Conservation (phyloP, 1,140 invertebrate species). For the Homarus americanus region DNA sequence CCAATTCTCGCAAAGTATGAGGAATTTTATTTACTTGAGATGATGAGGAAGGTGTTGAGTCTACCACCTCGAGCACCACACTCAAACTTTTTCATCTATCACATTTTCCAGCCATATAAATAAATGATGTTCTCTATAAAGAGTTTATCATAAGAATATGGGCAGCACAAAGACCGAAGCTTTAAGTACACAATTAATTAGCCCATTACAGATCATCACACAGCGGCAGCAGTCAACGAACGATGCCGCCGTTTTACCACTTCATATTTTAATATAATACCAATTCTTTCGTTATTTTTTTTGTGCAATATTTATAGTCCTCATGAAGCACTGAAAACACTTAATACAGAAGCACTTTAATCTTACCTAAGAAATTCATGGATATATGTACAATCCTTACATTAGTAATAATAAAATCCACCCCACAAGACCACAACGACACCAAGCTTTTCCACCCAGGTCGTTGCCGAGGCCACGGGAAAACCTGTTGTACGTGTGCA, state of each 20-base stretch:
- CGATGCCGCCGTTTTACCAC: neutral
- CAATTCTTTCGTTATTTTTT: neutral
- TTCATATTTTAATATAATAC: neutral
- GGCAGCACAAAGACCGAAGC: neutral
- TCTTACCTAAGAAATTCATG: neutral
- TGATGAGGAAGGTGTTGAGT: no score
- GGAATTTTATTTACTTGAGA: no score
- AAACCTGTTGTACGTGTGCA: neutral
- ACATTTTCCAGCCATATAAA: no score
- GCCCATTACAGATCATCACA: conserved; percentile 10
- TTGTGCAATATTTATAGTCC: neutral
- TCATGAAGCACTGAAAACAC: neutral
- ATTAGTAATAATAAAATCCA: neutral
- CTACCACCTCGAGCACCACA: no score
- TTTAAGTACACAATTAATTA: conserved; percentile 7
- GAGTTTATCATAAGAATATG: no score
- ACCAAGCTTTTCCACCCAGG: conserved; percentile 37
- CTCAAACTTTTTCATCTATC: no score
- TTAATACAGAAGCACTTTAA: neutral
- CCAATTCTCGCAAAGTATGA: no score
- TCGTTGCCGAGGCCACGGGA: neutral
- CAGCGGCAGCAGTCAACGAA: conserved; percentile 18
- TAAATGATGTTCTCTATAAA: no score
- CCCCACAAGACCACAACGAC: conserved; percentile 12
- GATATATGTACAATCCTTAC: neutral